These are phyloP conservation scores for Poecilus cupreus DNA, from an alignment of 2,888 invertebrate species.

Conservation along the genomic window DNA sequence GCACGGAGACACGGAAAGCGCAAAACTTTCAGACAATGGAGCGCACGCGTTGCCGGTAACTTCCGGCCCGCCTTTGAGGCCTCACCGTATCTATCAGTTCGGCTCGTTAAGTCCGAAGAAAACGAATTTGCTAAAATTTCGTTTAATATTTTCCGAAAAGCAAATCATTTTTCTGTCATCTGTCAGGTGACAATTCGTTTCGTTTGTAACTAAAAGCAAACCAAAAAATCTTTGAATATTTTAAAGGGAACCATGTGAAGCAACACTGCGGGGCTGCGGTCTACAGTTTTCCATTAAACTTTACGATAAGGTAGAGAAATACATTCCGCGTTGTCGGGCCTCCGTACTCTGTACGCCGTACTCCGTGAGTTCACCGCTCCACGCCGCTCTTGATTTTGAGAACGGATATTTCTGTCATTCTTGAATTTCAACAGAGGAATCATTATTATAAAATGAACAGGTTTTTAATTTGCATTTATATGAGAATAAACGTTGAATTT, in stretches of 20 bases:
- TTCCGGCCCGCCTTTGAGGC: constrained; percentile 31
- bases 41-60: constrained; percentile 38
- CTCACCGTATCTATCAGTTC: constrained; percentile 35
- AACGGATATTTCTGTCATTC: constrained; percentile 56
- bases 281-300: constrained; percentile 54
- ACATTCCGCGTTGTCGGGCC: constrained; percentile 33
- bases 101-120: constrained; percentile 52
- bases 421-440: constrained; percentile 58
- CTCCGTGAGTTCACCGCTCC: not conserved
- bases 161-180: constrained; percentile 53
- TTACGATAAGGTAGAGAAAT: constrained; percentile 51
- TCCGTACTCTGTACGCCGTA: too few species aligned
- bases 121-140: constrained; percentile 53
- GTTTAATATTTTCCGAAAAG: constrained; percentile 45
- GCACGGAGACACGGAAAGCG: constrained; percentile 38
- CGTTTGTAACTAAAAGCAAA: constrained; percentile 46
- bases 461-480: constrained; percentile 64
- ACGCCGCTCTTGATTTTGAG: constrained; percentile 42
- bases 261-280: not conserved
- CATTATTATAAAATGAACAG: constrained; percentile 63
- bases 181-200: constrained; percentile 52
- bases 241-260: constrained; percentile 45
- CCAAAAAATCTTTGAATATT: constrained; percentile 49
- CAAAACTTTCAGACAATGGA: constrained; percentile 55
- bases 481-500: constrained; percentile 62